These are phyloP conservation scores for Drosophila biarmipes DNA, from an alignment of 1,140 invertebrate genomes.

Conservation along the genomic window DNA sequence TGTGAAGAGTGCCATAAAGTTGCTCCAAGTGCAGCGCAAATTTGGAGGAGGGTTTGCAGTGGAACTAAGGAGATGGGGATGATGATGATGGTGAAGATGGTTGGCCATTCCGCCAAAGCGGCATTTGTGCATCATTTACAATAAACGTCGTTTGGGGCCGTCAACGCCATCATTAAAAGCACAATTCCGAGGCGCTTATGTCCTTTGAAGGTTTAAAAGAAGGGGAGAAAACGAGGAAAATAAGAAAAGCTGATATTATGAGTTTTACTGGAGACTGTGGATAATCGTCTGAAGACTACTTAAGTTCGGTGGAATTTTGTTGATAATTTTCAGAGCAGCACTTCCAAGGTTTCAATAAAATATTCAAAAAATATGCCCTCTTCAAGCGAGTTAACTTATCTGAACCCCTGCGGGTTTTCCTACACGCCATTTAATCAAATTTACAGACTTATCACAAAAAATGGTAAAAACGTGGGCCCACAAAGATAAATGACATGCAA, in stretches of 20 bases:
- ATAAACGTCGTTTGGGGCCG: slow-evolving; percentile 54
- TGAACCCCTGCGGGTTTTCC: not conserved
- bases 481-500: slow-evolving; percentile 27
- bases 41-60: slow-evolving; percentile 1
- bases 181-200: slow-evolving; percentile 42
- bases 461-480: slow-evolving; percentile 7
- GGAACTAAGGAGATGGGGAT: not conserved
- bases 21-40: slow-evolving; percentile 38
- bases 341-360: not conserved
- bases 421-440: slow-evolving; percentile 36
- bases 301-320: slow-evolving; percentile 11
- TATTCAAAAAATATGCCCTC: slow-evolving; percentile 2
- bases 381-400: not conserved
- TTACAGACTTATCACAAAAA: not conserved
- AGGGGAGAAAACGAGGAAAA: not conserved
- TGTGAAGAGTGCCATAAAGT: slow-evolving; percentile 36
- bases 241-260: slow-evolving; percentile 4
- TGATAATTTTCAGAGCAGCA: slow-evolving; percentile 2
- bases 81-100: slow-evolving; percentile 31
- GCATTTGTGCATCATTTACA: slow-evolving; percentile 73
- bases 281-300: slow-evolving; percentile 32
- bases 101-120: slow-evolving; percentile 41
- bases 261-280: slow-evolving; percentile 24
- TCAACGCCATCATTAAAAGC: slow-evolving; percentile 66
- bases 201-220: not conserved